Percentiles rank a stretch among this genome's conserved stretches.
phyloP scores from a whole-genome alignment of 2,113 vertebrate genomes.

The Bufo bufo region DNA sequence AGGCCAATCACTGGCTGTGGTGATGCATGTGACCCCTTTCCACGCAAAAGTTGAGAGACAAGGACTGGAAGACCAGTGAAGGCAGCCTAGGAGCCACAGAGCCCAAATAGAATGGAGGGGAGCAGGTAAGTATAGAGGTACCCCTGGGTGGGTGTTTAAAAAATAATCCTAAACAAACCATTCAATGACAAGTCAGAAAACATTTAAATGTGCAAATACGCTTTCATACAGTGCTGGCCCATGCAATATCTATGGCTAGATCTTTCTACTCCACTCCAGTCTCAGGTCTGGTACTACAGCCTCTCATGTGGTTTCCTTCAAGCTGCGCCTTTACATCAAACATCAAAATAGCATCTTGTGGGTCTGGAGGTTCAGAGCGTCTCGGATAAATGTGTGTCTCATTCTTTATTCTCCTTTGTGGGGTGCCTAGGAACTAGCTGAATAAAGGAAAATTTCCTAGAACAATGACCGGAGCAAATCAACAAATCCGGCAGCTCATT shows the following conservation, averaged over 20 bases:
- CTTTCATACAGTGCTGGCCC: not conserved
- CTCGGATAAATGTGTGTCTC: constrained; percentile 47
- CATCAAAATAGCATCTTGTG: constrained; percentile 45
- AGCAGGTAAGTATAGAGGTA: no score
- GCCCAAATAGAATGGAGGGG: no score
- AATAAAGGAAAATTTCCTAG: constrained; percentile 51
- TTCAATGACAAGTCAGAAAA: no score
- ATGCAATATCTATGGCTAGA: not conserved
- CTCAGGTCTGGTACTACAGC: constrained; percentile 43
- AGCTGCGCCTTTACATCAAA: constrained; percentile 50
- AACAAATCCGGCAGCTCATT: constrained; percentile 50
- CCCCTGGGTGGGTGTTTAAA: no score
- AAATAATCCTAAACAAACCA: no score
- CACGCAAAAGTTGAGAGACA: no score
- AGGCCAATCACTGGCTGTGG: no score
- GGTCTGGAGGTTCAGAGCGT: constrained; percentile 24
- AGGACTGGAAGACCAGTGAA: no score
- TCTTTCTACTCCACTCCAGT: not conserved
- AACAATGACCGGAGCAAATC: constrained; percentile 48
- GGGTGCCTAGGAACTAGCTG: constrained; percentile 51
- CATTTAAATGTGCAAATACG: not conserved
- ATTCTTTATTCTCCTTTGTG: constrained; percentile 50
- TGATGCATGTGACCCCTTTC: no score
- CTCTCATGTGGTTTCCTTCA: constrained; percentile 56
- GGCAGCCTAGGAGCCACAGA: no score